phyloP scores from a whole-genome alignment of 2,797 vertebrate genomes.

The Poeciliopsis presidionis region DNA sequence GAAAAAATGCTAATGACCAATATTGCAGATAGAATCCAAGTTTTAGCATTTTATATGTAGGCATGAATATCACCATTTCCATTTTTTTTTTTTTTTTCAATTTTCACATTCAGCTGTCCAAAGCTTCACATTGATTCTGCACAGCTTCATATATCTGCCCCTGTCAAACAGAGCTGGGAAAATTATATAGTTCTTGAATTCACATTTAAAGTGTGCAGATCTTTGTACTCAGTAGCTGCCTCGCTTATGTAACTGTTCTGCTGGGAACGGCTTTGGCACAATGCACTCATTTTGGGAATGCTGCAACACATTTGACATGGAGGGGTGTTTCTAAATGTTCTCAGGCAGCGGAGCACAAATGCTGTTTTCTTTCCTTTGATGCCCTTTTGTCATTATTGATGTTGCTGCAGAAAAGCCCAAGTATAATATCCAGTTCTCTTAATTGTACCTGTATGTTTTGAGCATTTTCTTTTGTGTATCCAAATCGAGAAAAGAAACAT shows the following conservation, averaged over 20 bases:
- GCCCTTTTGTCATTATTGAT: conserved; percentile 45
- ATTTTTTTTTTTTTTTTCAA: not conserved
- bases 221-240: conserved; percentile 41
- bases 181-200: conserved; percentile 44
- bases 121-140: conserved; percentile 9
- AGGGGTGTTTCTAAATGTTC: conserved; percentile 62
- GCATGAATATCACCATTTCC: conserved; percentile 25
- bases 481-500: conserved; percentile 44
- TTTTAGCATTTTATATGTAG: conserved; percentile 11
- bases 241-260: conserved; percentile 53
- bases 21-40: conserved; percentile 30
- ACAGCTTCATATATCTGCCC: conserved; percentile 32
- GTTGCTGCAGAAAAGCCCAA: conserved; percentile 43
- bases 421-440: conserved; percentile 53
- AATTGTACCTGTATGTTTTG: conserved; percentile 39
- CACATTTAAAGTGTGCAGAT: conserved; percentile 48
- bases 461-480: conserved; percentile 33
- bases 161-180: conserved; percentile 39
- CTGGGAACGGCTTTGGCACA: conserved; percentile 51
- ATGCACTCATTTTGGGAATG: conserved; percentile 64
- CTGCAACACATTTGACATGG: conserved; percentile 63
- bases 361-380: conserved; percentile 45
- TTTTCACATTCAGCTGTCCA: conserved; percentile 27
- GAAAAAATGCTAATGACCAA: conserved; percentile 22
- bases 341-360: conserved; percentile 45